Conservation (phyloP, 64 coral and sea anemone genomes). For the Cladopsammia gracilis region DNA sequence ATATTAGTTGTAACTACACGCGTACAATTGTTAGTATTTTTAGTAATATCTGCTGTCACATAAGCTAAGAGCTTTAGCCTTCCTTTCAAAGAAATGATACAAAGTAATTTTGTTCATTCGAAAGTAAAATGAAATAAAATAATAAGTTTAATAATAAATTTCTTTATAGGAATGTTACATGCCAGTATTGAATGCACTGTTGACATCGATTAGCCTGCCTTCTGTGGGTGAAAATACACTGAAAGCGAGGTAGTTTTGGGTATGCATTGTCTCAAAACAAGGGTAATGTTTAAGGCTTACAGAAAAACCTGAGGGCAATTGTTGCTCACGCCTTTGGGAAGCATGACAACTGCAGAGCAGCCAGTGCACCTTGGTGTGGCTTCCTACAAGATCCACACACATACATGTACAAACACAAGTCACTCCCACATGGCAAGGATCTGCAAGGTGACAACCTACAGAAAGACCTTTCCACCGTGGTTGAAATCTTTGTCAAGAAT, state of each 20-base stretch:
- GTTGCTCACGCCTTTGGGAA: conserved; percentile 70
- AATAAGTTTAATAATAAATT: too few species aligned
- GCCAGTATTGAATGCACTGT: conserved; percentile 14
- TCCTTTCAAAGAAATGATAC: conserved; percentile 33
- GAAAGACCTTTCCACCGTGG: not conserved
- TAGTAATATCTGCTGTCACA: not conserved
- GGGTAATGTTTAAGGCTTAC: conserved; percentile 11
- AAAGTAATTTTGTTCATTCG: conserved; percentile 47
- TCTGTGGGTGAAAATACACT: not conserved
- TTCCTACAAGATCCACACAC: conserved; percentile 27
- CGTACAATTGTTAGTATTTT: conserved; percentile 24
- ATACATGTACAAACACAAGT: conserved; percentile 22
- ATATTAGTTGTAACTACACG: conserved; percentile 32
- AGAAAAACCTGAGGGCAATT: conserved; percentile 39
- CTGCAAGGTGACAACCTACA: not conserved
- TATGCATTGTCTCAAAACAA: conserved; percentile 58
- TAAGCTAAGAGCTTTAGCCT: conserved; percentile 41
- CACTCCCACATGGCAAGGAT: conserved; percentile 44
- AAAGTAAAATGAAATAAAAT: not conserved
- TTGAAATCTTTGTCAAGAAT: conserved; percentile 13
- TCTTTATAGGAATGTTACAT: conserved; percentile 41
- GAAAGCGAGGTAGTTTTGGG: not conserved
- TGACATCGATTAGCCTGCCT: conserved; percentile 23
- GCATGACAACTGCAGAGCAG: conserved; percentile 38
- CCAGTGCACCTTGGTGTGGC: conserved; percentile 52